Evolutionary conservation across 1,140 invertebrate genomes (phyloP).

Genomic region (Tigriopus japonicus): DNA sequence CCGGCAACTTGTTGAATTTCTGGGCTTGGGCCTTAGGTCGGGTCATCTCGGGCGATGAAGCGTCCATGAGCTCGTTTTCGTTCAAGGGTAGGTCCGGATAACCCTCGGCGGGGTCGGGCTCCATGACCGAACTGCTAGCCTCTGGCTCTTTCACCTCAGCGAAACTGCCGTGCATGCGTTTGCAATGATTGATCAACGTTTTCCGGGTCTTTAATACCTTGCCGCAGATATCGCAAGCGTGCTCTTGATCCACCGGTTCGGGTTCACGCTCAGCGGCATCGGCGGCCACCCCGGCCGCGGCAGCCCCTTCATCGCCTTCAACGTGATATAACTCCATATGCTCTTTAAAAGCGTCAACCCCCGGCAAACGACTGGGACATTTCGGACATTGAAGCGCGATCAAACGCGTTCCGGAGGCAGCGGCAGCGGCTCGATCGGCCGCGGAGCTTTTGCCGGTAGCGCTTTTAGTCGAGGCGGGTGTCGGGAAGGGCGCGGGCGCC

Average conservation of each 20-base stretch:
- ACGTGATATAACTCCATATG: conserved; percentile 1
- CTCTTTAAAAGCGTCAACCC: conserved; percentile 3
- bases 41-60: neutral
- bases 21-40: neutral
- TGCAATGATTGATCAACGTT: neutral
- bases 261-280: neutral
- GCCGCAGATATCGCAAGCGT: conserved; percentile 2
- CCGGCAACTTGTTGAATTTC: neutral
- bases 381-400: neutral
- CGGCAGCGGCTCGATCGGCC: neutral
- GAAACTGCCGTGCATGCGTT: neutral
- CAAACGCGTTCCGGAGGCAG: neutral
- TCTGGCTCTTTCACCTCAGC: neutral
- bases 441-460: neutral
- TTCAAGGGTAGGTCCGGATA: neutral
- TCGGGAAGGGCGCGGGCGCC: too few species aligned
- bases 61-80: neutral
- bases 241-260: neutral
- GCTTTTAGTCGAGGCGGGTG: neutral
- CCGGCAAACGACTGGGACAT: neutral
- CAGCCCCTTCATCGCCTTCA: neutral
- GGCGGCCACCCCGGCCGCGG: neutral
- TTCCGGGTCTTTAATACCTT: conserved; percentile 2
- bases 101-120: neutral
- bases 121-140: too few species aligned